A percentile compares a stretch with the other conserved stretches of the same genome.
Conservation (phyloP, 2,888 invertebrate species). For the Netelia virgata region DNA sequence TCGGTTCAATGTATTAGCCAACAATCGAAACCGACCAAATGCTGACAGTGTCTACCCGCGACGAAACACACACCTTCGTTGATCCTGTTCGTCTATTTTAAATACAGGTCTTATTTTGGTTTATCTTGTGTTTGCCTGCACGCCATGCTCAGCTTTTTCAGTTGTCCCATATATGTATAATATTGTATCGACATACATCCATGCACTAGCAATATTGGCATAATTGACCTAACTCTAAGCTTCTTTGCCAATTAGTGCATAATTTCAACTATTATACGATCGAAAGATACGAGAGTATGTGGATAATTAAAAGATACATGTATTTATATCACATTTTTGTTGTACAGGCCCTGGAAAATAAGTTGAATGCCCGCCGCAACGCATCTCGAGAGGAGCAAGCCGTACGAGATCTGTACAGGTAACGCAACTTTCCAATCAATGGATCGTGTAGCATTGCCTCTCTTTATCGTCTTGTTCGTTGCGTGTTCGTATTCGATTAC, state of each 20-base stretch:
- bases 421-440: constrained; percentile 77
- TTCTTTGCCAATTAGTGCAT: constrained; percentile 29
- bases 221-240: constrained; percentile 20
- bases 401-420: constrained; percentile 84
- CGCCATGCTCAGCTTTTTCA: constrained; percentile 43
- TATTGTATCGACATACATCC: constrained; percentile 17
- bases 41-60: constrained; percentile 74
- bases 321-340: constrained; percentile 46
- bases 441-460: constrained; percentile 68
- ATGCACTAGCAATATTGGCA: constrained; percentile 9
- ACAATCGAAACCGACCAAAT: constrained; percentile 81
- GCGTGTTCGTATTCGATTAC: constrained; percentile 51
- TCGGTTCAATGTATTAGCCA: constrained; percentile 81
- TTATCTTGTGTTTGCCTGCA: constrained; percentile 73
- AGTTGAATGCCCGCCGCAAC: constrained; percentile 83
- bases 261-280: constrained; percentile 23
- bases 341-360: constrained; percentile 83
- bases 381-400: constrained; percentile 83
- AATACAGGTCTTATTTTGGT: constrained; percentile 81
- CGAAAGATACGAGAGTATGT: background rate
- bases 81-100: constrained; percentile 70
- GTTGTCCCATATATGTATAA: background rate
- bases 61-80: constrained; percentile 64
- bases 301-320: constrained; percentile 22
- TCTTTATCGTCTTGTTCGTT: constrained; percentile 64